phyloP scores from a whole-genome alignment of 1,140 invertebrate genomes.

The Aricia agestis region DNA sequence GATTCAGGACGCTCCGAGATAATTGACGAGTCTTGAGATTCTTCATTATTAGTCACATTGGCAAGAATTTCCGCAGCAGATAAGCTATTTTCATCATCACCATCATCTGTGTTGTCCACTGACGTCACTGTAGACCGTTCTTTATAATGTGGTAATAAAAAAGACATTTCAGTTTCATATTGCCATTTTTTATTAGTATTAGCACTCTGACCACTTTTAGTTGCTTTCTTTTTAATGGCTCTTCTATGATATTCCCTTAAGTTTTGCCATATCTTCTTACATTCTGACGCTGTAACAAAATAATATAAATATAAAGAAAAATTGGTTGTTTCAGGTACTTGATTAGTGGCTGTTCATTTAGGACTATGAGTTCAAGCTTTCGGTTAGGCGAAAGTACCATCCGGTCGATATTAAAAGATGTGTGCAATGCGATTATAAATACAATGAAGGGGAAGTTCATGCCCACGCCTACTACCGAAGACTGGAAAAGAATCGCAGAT shows the following conservation, averaged over 20 bases:
- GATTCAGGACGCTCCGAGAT: slow-evolving; percentile 16
- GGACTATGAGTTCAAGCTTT: slow-evolving; percentile 23
- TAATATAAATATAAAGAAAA: slow-evolving; percentile 6
- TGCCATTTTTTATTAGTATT: slow-evolving; percentile 19
- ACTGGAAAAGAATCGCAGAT: slow-evolving; percentile 18
- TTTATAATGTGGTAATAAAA: slow-evolving; percentile 10
- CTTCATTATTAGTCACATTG: slow-evolving; percentile 11
- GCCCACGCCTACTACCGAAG: slow-evolving; percentile 18
- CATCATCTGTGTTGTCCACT: slow-evolving; percentile 4
- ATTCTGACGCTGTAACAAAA: slow-evolving; percentile 18
- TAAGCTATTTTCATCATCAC: slow-evolving; percentile 1
- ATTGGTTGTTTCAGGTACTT: slow-evolving; percentile 20
- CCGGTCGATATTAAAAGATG: slow-evolving; percentile 19
- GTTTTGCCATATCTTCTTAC: slow-evolving; percentile 19
- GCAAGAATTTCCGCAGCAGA: neutral
- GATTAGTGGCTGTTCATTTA: slow-evolving; percentile 17
- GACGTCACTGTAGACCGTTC: slow-evolving; percentile 1
- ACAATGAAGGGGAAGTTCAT: slow-evolving; percentile 22
- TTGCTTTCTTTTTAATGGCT: slow-evolving; percentile 17
- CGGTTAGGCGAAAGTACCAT: slow-evolving; percentile 26
- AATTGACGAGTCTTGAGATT: slow-evolving; percentile 18
- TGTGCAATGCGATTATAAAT: slow-evolving; percentile 26
- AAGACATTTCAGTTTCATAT: slow-evolving; percentile 21
- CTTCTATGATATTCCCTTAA: slow-evolving; percentile 20
- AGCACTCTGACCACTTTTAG: slow-evolving; percentile 4